phyloP scores from a whole-genome alignment of 2,797 vertebrate species.

The Xenentodon cancila region DNA sequence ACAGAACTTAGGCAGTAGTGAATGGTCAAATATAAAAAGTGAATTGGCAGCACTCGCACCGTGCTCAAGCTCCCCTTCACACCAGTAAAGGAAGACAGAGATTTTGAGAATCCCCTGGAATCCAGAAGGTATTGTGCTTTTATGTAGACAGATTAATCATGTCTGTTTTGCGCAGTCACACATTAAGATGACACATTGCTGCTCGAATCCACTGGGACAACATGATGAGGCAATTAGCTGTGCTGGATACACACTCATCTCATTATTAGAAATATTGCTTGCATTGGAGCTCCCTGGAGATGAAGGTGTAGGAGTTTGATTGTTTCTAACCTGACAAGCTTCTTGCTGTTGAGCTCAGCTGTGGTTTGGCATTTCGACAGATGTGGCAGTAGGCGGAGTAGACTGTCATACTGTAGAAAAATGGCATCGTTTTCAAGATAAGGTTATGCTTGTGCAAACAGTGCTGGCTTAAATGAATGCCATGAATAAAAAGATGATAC shows the following conservation, averaged over 20 bases:
- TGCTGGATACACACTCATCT: slow-evolving; percentile 44
- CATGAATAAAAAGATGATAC: background rate
- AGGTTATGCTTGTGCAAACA: slow-evolving; percentile 11
- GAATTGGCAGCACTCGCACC: slow-evolving; percentile 17
- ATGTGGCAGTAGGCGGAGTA: slow-evolving; percentile 22
- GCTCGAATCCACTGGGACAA: slow-evolving; percentile 53
- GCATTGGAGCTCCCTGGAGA: slow-evolving; percentile 36
- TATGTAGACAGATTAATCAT: slow-evolving; percentile 50
- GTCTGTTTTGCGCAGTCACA: slow-evolving; percentile 51
- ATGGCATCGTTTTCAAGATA: background rate
- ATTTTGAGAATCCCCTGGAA: slow-evolving; percentile 17
- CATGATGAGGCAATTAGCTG: slow-evolving; percentile 67
- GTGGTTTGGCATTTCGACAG: slow-evolving; percentile 20
- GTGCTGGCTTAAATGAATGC: slow-evolving; percentile 1
- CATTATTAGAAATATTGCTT: slow-evolving; percentile 61
- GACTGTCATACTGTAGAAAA: slow-evolving; percentile 1
- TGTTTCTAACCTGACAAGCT: slow-evolving; percentile 30
- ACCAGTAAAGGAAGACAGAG: background rate
- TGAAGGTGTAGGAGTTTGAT: slow-evolving; percentile 40
- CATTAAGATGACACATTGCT: slow-evolving; percentile 61
- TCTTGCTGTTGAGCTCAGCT: slow-evolving; percentile 36
- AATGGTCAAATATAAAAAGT: slow-evolving; percentile 31
- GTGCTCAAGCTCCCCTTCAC: slow-evolving; percentile 30
- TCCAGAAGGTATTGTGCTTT: slow-evolving; percentile 23
- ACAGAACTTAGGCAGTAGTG: slow-evolving; percentile 30